A percentile compares a stretch with the other conserved stretches of the same genome.
phyloP scores from a whole-genome alignment of 2,888 invertebrate genomes.

The Xylota segnis region DNA sequence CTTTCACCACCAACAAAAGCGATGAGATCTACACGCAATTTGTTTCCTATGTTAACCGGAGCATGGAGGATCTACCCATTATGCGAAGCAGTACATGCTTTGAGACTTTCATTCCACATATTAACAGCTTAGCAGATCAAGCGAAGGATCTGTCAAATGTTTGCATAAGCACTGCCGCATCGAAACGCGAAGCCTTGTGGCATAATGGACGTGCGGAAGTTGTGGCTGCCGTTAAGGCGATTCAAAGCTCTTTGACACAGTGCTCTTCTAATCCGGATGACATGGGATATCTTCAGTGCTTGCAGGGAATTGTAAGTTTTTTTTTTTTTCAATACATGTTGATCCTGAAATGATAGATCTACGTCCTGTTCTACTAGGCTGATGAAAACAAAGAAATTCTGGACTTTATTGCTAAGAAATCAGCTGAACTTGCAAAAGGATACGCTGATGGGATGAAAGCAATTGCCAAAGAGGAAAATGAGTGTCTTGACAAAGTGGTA shows the following conservation, averaged over 20 bases:
- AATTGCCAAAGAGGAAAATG: constrained; percentile 9
- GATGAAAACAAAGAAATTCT: constrained; percentile 15
- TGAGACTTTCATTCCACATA: constrained; percentile 24
- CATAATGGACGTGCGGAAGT: constrained; percentile 7
- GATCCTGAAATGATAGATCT: background rate
- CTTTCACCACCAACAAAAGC: background rate
- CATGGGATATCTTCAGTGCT: constrained; percentile 11
- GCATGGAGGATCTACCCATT: background rate
- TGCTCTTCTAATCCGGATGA: background rate
- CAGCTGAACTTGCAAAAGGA: background rate
- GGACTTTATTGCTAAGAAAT: constrained; percentile 1
- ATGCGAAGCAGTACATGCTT: constrained; percentile 29
- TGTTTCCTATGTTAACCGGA: background rate
- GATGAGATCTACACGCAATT: background rate
- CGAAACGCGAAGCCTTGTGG: background rate
- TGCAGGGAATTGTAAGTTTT: constrained; percentile 14
- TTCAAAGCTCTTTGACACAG: constrained; percentile 1
- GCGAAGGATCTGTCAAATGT: background rate
- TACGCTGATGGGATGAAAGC: background rate
- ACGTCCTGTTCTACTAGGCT: background rate
- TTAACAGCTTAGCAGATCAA: constrained; percentile 16
- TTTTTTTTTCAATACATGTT: background rate
- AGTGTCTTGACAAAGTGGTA: constrained; percentile 4
- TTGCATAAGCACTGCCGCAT: background rate
- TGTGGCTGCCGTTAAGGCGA: background rate